Conservation (phyloP, 2,797 vertebrate species). For the Phalanger gymnotis region DNA sequence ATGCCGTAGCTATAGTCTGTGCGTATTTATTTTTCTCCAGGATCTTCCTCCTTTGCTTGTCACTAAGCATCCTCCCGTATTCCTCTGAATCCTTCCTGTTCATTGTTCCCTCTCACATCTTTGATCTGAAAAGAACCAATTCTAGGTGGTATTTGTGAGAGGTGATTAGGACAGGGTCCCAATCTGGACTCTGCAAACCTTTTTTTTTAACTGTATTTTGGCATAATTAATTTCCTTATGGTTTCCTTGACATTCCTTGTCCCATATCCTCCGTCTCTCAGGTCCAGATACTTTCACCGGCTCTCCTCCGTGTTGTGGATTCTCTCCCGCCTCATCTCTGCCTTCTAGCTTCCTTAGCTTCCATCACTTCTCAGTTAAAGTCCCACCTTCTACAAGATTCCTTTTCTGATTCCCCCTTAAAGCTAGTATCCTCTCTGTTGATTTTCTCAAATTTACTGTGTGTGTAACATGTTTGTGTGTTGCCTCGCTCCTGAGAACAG, state of each 20-base stretch:
- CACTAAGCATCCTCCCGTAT: not conserved
- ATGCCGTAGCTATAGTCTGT: not conserved
- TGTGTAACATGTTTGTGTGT: not conserved
- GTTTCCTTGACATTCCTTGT: not conserved
- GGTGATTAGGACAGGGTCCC: not conserved
- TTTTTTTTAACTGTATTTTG: not conserved
- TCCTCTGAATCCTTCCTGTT: not conserved
- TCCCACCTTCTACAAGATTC: not conserved
- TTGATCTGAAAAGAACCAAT: not conserved
- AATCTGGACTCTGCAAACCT: not conserved
- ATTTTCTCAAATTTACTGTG: not conserved
- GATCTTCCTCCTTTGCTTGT: not conserved
- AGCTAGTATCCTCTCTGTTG: not conserved
- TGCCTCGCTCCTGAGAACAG: not conserved
- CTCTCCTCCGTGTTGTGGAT: too few relatives aligned
- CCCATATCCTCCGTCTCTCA: not conserved
- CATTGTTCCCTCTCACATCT: not conserved
- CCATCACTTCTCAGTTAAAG: not conserved
- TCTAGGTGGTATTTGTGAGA: not conserved
- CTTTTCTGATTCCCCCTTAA: not conserved
- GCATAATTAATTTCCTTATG: not conserved
- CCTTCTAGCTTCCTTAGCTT: slow-evolving; percentile 25
- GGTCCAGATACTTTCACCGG: not conserved
- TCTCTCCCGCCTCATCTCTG: not conserved
- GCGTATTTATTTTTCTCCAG: not conserved